Percentiles rank a stretch among this genome's conserved stretches.
Conservation (phyloP, 2,113 vertebrate genomes). For the Orycteropus afer region DNA sequence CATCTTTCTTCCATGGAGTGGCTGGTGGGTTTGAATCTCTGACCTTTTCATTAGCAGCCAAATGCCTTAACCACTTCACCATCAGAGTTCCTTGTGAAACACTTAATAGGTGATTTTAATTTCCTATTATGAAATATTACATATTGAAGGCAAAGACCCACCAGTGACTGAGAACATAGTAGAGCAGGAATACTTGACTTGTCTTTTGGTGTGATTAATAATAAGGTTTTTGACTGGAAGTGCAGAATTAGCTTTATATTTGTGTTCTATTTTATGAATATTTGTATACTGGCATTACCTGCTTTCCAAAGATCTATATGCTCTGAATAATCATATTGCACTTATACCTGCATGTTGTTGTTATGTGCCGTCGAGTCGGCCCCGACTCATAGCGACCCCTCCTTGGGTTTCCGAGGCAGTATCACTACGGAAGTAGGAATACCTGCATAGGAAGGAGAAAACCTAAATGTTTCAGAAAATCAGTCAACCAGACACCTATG, state of each 20-base stretch:
- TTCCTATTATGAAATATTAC: neutral
- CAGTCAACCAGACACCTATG: neutral
- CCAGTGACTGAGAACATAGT: neutral
- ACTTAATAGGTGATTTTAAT: neutral
- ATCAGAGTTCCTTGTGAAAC: too few species aligned
- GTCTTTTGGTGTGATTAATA: neutral
- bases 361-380: too few species aligned
- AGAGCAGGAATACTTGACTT: neutral
- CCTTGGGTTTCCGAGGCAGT: too few species aligned
- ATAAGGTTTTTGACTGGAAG: neutral
- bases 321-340: neutral
- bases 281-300: neutral
- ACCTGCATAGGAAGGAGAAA: slow-evolving; percentile 25
- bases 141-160: slow-evolving; percentile 20
- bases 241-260: neutral
- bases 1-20: too few species aligned
- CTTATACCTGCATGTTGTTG: neutral
- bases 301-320: neutral
- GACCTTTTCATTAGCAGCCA: too few species aligned
- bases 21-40: too few species aligned
- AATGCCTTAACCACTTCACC: too few species aligned
- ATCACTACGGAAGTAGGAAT: too few species aligned
- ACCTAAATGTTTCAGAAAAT: slow-evolving; percentile 1
- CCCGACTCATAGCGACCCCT: too few species aligned
- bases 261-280: neutral